Conservation (phyloP, 2,797 vertebrate species). For the Phataginus tricuspis region DNA sequence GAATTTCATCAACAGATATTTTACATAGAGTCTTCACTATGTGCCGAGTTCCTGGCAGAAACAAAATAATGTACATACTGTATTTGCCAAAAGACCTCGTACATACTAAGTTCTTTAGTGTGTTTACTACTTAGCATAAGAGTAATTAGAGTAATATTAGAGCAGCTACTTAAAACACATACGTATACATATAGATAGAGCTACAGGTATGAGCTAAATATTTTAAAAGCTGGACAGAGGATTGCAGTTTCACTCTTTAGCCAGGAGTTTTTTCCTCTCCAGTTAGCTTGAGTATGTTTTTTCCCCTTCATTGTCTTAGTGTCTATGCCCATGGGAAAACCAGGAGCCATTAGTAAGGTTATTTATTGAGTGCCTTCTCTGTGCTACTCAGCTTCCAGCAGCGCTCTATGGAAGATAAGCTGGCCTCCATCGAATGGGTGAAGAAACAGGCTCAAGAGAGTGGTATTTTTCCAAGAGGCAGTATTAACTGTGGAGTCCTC, state of each 20-base stretch:
- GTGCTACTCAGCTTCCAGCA: neutral
- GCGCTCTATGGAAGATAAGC: neutral
- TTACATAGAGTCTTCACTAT: neutral
- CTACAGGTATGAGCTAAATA: neutral
- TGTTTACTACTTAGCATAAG: neutral
- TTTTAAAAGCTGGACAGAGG: constrained; percentile 10
- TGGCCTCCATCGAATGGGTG: neutral
- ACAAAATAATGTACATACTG: neutral
- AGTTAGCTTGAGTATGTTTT: neutral
- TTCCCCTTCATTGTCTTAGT: neutral
- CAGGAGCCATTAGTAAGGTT: neutral
- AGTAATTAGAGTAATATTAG: neutral
- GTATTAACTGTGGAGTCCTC: neutral
- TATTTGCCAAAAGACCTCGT: neutral
- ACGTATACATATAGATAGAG: neutral
- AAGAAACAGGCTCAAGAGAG: neutral
- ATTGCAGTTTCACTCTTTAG: neutral
- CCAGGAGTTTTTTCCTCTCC: neutral
- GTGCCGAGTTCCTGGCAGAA: neutral
- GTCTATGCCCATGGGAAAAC: neutral
- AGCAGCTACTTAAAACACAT: neutral
- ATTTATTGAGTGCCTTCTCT: neutral
- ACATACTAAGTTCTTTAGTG: neutral
- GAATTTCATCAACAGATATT: neutral
- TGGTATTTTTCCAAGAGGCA: neutral